Conservation (phyloP, 2,797 vertebrate genomes). For the Austrolebias charrua region DNA sequence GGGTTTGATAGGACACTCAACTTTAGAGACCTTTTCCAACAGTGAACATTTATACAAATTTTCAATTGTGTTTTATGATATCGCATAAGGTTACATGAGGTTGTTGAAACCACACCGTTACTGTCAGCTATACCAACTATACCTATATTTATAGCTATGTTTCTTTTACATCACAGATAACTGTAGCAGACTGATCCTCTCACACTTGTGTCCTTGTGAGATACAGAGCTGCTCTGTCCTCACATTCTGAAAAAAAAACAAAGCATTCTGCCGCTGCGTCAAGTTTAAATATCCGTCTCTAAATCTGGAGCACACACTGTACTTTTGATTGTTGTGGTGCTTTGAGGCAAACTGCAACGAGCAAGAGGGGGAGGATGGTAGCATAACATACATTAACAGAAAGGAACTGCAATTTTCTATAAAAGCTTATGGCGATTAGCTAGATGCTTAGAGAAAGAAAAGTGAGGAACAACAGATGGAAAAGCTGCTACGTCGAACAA, state of each 20-base stretch:
- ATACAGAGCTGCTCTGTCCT: background rate
- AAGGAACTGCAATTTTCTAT: background rate
- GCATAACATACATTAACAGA: background rate
- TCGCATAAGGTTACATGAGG: background rate
- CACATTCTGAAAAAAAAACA: background rate
- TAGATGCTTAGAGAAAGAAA: background rate
- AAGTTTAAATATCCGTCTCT: background rate
- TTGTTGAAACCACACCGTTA: background rate
- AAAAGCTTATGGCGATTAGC: background rate
- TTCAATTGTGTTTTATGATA: no score
- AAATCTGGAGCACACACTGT: conserved; percentile 3
- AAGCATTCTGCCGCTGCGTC: background rate
- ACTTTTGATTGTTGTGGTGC: background rate
- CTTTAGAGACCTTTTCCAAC: no score
- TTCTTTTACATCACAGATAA: background rate
- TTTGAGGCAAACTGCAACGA: background rate
- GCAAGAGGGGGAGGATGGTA: background rate
- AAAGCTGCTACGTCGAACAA: no score
- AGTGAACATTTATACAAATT: no score
- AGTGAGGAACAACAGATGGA: no score
- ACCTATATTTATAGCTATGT: background rate
- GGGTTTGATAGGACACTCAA: no score
- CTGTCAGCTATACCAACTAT: background rate
- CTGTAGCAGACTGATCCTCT: background rate
- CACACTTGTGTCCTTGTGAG: background rate